Evolutionary conservation across 2,113 vertebrate genomes (phyloP), one percentile per base, ranked within the genome.

Genomic region (Marmota monax): DNA sequence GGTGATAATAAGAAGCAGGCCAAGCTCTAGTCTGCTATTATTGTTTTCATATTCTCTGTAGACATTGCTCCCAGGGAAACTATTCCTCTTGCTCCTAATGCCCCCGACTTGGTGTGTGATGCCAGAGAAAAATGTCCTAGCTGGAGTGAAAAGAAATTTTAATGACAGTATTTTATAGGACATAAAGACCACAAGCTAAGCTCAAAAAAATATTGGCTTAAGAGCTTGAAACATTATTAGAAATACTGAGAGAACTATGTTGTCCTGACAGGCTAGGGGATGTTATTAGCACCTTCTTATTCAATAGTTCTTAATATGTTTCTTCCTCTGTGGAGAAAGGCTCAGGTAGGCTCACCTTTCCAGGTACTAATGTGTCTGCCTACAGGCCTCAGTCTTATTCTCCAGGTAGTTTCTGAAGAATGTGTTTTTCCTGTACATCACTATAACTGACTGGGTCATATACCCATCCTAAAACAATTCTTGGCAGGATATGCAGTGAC

Each of bases 1-100:
- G 58, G 42, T 72, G 22, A 48, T 53, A 67, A 84, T 78, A n/a
- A 94, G 92, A 73, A 58, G 5, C 18, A 89, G 58, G 32, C 10
- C 20, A 29, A 82, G 29, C 20, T 72, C 39, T 73, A n/a, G 45
- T 32, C 18, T 56, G 14, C 53, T 79, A 56, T 39, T 70, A 34
- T 13, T 84, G 61, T 56, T 97, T 77, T 85, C 48, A 79, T 63
- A 94, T 39, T 92, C 22, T 73, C 42, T 78, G 2, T 67, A 92
- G 63, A 63, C 37, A 37, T 18, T n/a, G 17, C 4, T 48, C 23
- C 22, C 34, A 58, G 39, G 29, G 9, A 11, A 74, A 39, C 27
- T 53, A 12, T 4, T 51, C 18, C 37, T 82, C 53, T 53, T 61
- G 48, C 10, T 48, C 20, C n/a, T 9, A 14, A 16, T 12, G 16